Conservation (phyloP, 2,888 invertebrate species). For the Cantharis rufa region DNA sequence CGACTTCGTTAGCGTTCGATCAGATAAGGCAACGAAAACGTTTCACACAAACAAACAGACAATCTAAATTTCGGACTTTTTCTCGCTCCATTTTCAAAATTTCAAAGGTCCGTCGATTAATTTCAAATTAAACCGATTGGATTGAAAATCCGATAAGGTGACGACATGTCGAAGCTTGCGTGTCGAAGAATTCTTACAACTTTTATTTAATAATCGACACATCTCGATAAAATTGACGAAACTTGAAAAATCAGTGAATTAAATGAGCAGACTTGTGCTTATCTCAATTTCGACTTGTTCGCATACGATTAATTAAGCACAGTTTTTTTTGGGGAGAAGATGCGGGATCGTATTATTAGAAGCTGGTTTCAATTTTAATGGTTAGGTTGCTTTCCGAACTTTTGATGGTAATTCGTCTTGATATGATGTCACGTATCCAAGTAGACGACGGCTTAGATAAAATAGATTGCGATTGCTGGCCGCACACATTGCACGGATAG, state of each 20-base stretch:
- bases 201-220: conserved; percentile 7
- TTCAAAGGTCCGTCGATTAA: conserved; percentile 15
- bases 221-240: conserved; percentile 33
- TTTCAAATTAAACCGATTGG: conserved; percentile 36
- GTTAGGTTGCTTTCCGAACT: conserved; percentile 23
- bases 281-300: conserved; percentile 34
- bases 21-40: neutral
- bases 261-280: conserved; percentile 36
- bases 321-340: conserved; percentile 22
- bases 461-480: conserved; percentile 28
- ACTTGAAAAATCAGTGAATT: conserved; percentile 38
- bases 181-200: conserved; percentile 34
- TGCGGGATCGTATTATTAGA: conserved; percentile 18
- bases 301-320: conserved; percentile 38
- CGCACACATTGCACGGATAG: conserved; percentile 28
- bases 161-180: conserved; percentile 34
- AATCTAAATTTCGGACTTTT: neutral
- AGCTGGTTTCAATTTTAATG: conserved; percentile 21
- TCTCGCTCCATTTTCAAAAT: neutral
- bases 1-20: neutral
- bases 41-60: neutral
- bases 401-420: conserved; percentile 42
- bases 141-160: conserved; percentile 35
- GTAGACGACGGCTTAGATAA: conserved; percentile 29
- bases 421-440: conserved; percentile 42